A percentile compares a stretch with the other conserved stretches of the same genome.
phyloP scores from a whole-genome alignment of 2,113 vertebrate genomes.

The Halichoerus grypus region DNA sequence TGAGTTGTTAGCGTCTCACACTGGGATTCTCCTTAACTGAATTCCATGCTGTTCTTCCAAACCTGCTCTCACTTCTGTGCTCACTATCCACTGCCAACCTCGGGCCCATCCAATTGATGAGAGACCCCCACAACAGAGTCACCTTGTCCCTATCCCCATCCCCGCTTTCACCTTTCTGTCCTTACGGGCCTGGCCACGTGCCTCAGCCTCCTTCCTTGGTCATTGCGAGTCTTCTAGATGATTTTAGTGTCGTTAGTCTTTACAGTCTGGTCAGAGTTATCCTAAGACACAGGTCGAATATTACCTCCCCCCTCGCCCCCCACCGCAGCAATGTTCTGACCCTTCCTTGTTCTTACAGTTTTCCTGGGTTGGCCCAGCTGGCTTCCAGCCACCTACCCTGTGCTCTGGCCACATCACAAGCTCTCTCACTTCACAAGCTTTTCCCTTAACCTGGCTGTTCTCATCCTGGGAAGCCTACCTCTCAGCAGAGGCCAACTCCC shows the following conservation, averaged over 20 bases:
- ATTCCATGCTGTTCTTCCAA: not conserved
- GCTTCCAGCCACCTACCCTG: not conserved
- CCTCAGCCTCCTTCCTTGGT: not conserved
- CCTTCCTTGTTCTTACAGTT: not conserved
- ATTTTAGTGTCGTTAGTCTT: not conserved
- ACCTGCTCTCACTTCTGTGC: too few relatives aligned
- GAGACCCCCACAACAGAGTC: not conserved
- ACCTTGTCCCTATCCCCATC: not conserved
- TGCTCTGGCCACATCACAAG: not conserved
- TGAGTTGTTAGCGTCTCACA: not conserved
- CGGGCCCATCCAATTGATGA: accelerated
- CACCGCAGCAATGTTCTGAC: accelerated
- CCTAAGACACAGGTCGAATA: too few relatives aligned
- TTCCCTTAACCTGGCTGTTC: not conserved
- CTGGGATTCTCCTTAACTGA: not conserved
- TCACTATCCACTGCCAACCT: not conserved
- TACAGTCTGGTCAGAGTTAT: accelerated
- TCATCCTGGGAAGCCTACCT: not conserved
- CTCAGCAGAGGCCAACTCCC: not conserved
- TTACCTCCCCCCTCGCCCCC: accelerated
- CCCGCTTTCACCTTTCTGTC: not conserved
- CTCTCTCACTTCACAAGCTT: not conserved
- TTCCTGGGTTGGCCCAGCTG: not conserved
- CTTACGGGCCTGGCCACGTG: not conserved
- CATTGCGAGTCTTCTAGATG: not conserved